Conservation (phyloP, 2,797 vertebrate genomes). For the Argya squamiceps region DNA sequence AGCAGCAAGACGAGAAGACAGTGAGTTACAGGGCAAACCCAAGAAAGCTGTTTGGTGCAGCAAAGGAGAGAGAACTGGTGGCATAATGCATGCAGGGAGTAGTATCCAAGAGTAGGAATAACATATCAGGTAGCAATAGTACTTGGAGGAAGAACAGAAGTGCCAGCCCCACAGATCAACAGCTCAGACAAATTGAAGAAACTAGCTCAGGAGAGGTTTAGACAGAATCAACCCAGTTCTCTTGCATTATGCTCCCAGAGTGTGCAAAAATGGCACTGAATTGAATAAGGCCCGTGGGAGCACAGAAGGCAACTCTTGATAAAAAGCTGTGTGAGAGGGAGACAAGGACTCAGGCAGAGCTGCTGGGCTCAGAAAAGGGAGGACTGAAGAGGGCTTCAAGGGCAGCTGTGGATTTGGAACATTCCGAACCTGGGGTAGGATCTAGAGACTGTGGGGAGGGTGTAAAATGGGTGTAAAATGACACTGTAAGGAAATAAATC, state of each 20-base stretch:
- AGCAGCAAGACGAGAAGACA: not conserved
- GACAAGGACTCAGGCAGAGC: not conserved
- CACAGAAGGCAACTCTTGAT: not conserved
- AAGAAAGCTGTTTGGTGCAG: not conserved
- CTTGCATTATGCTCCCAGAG: not conserved
- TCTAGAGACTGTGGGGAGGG: not conserved
- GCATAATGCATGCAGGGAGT: not conserved
- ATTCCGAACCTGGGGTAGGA: accelerated
- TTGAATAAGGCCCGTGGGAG: not conserved
- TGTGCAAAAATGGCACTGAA: not conserved
- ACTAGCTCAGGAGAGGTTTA: not conserved
- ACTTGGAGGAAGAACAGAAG: not conserved
- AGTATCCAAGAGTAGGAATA: not conserved
- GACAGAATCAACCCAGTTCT: not conserved
- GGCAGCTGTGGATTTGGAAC: not conserved
- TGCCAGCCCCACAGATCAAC: not conserved
- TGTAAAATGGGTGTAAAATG: not conserved
- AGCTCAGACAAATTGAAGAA: not conserved
- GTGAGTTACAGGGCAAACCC: not conserved
- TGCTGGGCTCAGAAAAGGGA: not conserved
- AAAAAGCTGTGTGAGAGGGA: not conserved
- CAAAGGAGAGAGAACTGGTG: not conserved
- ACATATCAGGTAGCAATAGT: accelerated
- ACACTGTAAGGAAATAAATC: not conserved
- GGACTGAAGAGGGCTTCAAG: not conserved